Evolutionary conservation across 1,140 invertebrate species (phyloP), one percentile per base, ranked within the genome.

Genomic region (Pachyrhynchus sulphureomaculatus): DNA sequence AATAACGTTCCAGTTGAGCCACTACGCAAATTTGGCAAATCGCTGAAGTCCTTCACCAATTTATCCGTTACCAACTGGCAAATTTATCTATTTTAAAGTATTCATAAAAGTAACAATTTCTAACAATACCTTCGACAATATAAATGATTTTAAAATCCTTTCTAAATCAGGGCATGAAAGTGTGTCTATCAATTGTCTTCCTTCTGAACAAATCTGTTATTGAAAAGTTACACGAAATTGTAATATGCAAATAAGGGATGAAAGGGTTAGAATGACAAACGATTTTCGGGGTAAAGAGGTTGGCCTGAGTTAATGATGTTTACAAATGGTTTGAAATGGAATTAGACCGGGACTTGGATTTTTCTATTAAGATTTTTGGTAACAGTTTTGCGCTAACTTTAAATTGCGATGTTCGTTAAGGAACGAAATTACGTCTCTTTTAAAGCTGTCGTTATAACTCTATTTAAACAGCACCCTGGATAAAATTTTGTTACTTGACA

Each of bases 81-180:
- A n/a, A n/a, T n/a, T n/a, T n/a, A n/a, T n/a, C n/a, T n/a, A n/a
- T n/a, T n/a, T n/a, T n/a, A n/a, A n/a, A n/a, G 24, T 8, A 26
- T 8, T 8, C 24, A 26, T 8, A 26, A 8, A 26, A 8, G 8
- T 26, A 26, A 26, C 24, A 26, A 26, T 26, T 8, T 26, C 37
- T 18, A 15, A 41, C 37, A 17, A 41, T 41, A 36, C 10, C 34
- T 5, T 5, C 13, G 24, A 36, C 37, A 41, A 41, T 41, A 41
- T 41, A 41, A 41, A 41, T 41, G 37, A 15, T 13, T 41, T 18
- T 41, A 41, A 41, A 41, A 41, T 41, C 37, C 37, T 41, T 13
- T 41, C 15, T 41, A 41, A 41, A 41, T 41, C 37, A 18, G 37
- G 37, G 37, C 37, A 41, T 41, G 37, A 41, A 41, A 41, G 37